Conservation (phyloP, 2,888 invertebrate species). For the Mongoloraphidia duomilia region DNA sequence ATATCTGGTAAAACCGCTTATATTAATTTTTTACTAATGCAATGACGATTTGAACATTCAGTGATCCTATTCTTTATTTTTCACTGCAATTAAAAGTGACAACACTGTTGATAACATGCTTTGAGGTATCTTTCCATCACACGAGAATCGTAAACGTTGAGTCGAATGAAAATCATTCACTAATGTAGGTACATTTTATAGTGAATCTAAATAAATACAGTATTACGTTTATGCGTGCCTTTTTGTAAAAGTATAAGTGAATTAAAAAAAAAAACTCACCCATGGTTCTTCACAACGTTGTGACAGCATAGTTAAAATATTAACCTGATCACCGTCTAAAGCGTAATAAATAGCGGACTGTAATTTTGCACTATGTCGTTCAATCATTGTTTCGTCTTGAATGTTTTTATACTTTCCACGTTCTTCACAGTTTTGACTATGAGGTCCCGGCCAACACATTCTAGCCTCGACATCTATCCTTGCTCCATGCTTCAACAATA, state of each 20-base stretch:
- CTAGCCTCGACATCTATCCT: constrained; percentile 54
- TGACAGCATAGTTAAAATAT: constrained; percentile 47
- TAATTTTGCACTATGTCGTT: constrained; percentile 36
- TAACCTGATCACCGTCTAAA: constrained; percentile 57
- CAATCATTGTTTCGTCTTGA: constrained; percentile 36
- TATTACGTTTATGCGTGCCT: no score
- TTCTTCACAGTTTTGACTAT: constrained; percentile 55
- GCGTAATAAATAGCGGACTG: constrained; percentile 59
- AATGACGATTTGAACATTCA: no score
- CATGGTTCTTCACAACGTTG: constrained; percentile 56
- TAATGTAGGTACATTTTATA: no score
- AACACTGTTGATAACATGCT: no score
- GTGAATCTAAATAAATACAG: no score
- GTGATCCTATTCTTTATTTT: no score
- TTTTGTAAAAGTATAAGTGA: no score
- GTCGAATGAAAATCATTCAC: no score
- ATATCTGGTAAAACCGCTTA: neutral
- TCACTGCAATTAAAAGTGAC: no score
- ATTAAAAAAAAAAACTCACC: no score
- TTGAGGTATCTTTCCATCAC: no score
- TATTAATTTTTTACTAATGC: neutral
- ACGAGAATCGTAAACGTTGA: no score
- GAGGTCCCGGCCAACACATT: constrained; percentile 62
- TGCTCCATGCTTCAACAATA: constrained; percentile 52
- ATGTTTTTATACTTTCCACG: constrained; percentile 44